These are phyloP conservation scores for Melanerpes formicivorus DNA, from an alignment of 2,113 vertebrate genomes.

Conservation along the genomic window DNA sequence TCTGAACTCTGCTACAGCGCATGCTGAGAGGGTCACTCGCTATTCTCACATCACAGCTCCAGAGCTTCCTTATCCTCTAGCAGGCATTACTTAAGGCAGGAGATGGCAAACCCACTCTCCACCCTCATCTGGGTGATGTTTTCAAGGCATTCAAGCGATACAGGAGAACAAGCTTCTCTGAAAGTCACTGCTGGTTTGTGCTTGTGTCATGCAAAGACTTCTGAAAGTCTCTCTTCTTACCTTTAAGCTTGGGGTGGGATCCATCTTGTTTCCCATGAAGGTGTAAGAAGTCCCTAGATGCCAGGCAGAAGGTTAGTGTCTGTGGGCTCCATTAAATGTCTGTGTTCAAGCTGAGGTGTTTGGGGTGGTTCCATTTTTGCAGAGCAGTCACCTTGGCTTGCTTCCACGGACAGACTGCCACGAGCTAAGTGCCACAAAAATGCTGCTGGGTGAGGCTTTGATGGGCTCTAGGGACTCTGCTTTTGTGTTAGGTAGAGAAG, in stretches of 20 bases:
- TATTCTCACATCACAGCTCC: background rate
- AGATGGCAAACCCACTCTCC: background rate
- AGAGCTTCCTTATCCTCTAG: background rate
- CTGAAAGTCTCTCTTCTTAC: conserved; percentile 17
- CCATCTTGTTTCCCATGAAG: background rate
- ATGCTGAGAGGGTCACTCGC: background rate
- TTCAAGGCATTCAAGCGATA: background rate
- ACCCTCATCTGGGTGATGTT: background rate
- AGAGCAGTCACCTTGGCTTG: background rate
- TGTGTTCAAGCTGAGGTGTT: background rate
- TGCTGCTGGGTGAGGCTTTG: background rate
- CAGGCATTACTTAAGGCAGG: background rate
- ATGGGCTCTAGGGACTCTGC: background rate
- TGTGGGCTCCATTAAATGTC: conserved; percentile 32
- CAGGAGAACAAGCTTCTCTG: background rate
- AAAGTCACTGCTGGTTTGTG: background rate
- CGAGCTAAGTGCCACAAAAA: background rate
- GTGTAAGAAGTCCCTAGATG: conserved; percentile 44
- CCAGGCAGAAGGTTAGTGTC: background rate
- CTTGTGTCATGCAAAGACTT: background rate
- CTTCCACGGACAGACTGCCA: background rate
- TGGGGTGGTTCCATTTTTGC: background rate
- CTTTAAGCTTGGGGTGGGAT: background rate
- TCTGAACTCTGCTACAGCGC: background rate
- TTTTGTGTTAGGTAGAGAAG: background rate